Evolutionary conservation across 2,797 vertebrate genomes (phyloP), one percentile per base, ranked within the genome.

Genomic region (Pteropus rufus): DNA sequence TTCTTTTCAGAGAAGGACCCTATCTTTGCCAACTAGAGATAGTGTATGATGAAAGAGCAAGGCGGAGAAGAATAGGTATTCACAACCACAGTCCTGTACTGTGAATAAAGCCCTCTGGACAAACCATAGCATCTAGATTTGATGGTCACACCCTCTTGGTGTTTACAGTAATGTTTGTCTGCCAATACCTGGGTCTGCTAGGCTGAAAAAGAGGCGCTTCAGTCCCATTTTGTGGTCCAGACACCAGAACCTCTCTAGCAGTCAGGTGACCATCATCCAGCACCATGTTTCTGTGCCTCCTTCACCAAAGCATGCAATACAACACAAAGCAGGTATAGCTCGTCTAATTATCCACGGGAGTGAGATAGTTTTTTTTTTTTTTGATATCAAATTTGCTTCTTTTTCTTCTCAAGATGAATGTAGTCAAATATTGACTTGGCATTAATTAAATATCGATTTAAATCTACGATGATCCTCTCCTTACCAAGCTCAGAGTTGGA

Each of bases 391-490:
- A 91, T 83, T 72, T 86, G 41, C 36, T 83, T 62, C 54, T 76
- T 34, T 95, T 88, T 82, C 21, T 93, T 90, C 34, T 93, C 65
- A 82, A 65, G 82, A 89, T 52, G 52, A 93, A 72, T 41, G 19
- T 18, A 75, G 34, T 26, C 91, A 94, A 81, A 41, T 73, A 52
- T 64, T 80, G 60, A 88, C 56, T 83, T 91, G 82, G 19, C 29
- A 67, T 82, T 82, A 69, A 79, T 87, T 65, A 95, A 96, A 62
- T 87, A 92, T 26, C 46, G 83, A 93, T 79, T 89, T 81, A 76
- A 77, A 34, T 64, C 62, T 62, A 94, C 44, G 88, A 21, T 70
- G 36, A 64, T 46, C 79, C 23, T 77, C 88, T 81, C 9, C 24
- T 89, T 89, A 54, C 23, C 19, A 96, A 72, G 29, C 15, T 89